A percentile compares a stretch with the other conserved stretches of the same genome.
Conservation (phyloP, 92 coral and sea anemone genomes). For the Palythoa heliodiscus region DNA sequence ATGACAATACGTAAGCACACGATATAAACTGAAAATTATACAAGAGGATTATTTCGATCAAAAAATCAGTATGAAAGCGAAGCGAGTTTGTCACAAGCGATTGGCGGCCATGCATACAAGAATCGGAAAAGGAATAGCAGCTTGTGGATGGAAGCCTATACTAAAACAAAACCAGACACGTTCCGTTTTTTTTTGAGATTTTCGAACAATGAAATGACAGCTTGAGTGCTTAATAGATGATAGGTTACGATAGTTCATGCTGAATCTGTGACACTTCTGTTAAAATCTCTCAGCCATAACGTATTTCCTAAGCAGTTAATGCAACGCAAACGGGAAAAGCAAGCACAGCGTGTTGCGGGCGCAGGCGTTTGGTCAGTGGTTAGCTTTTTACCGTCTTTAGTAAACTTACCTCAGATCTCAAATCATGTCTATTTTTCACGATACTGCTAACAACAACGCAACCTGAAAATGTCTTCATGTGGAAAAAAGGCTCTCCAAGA, state of each 20-base stretch:
- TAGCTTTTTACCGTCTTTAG: neutral
- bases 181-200: too few species aligned
- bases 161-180: too few species aligned
- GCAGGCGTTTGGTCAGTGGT: neutral
- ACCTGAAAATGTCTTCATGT: slow-evolving; percentile 5
- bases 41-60: too few species aligned
- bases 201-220: too few species aligned
- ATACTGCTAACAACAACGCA: neutral
- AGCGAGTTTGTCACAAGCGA: too few species aligned
- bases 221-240: too few species aligned
- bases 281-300: neutral
- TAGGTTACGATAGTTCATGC: neutral
- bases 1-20: too few species aligned
- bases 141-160: too few species aligned
- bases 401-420: slow-evolving; percentile 1
- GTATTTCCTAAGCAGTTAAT: neutral
- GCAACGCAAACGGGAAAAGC: neutral
- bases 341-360: neutral
- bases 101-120: too few species aligned
- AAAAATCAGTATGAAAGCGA: too few species aligned
- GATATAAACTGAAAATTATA: too few species aligned
- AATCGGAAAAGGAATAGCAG: too few species aligned
- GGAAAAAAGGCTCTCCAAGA: neutral
- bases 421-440: neutral
- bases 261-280: neutral